Evolutionary conservation across 2,797 vertebrate species (phyloP), one percentile per base, ranked within the genome.

Genomic region (Gymnothorax reevesii): DNA sequence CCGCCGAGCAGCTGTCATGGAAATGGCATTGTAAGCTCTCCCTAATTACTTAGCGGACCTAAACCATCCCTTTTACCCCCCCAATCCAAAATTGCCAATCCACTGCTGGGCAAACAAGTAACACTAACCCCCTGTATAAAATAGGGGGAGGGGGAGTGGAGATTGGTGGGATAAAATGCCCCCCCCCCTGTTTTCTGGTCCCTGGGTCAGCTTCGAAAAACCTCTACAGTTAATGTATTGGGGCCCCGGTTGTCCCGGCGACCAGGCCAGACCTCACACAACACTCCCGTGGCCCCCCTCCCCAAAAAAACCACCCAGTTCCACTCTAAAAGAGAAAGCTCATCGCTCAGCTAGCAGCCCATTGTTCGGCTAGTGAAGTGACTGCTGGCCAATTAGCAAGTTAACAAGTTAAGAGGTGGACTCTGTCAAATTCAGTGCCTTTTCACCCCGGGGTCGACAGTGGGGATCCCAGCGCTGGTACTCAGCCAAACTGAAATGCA

Each of bases 341-440:
- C 92, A 92, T 93, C 91, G 88, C 92, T 92, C 92, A 93, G 91
- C 89, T 90, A 88, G 88, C 91, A 89, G 91, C 90, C 91, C 86
- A 92, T 93, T 93, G 91, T 92, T 90, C 89, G 87, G 86, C 91
- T 91, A 91, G 91, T 93, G 91, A 92, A 93, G 91, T 92, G 91
- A 96, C 95, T 95, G 95, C 92, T 92, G 93, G 94, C 95, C 96
- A 96, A 97, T 97, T 96, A 96, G 95, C 96, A 97, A 96, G 96
- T 97, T 96, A 96, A 97, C 96, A 96, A 97, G 95, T 97, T 96
- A 95, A 96, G 96, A 97, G 95, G 95, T 95, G 95, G 95, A 96
- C 95, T 97, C 96, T 96, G 96, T 96, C 96, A 96, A 96, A 96
- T 90, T 94, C 92, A 93, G 93, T 93, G 95, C 94, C 96, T 94